Base-by-base conservation (phyloP, 2,888 invertebrate genomes). In the Parascotia fuliginaria region DNA sequence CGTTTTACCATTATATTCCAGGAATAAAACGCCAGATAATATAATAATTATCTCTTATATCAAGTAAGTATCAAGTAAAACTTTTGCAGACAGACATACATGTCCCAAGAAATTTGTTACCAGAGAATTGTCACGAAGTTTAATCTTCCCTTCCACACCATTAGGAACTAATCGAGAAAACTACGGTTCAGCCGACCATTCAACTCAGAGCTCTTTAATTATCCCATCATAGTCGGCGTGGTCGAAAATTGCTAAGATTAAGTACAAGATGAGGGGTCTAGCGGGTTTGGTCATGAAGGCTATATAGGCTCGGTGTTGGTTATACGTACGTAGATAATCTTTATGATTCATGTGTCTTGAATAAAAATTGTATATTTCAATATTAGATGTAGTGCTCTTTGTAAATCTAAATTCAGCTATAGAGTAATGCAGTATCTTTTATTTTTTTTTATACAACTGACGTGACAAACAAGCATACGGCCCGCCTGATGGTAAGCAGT, bases 91-190 rank as follows among this genome's bases (percentile, higher is more conserved):
- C 40, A 36, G 39, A 49, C 48, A 45, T 45, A 50, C 64, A 61
- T 70, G 55, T 57, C 48, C 38, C 50, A 52, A 63, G 55, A 64
- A 60, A 54, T 63, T 53, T 46, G 49, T 39, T 55, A 62, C 53
- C 57, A 50, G 65, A 70, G 64, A 60, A 56, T 51, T 61, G 68
- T 69, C 78, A 70, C 57, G 63, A 71, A 77, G 65, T 79, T 79
- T 83, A 83, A 83, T 83, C 83, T 83, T 66, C 64, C 76, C 45
- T 83, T 83, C 81, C 83, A 66, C 74, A 42, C 81, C 83, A 83
- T 83, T 83, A 78, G 81, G 74, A 78, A 66, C 73, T 78, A 83
- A 81, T 82, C 77, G 83, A 67, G 75, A 81, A 81, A 75, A 75
- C 80, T 77, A 77, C 65, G 74, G 68, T 14, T 59, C 55, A 42